Percentiles rank a stretch among this genome's conserved stretches.
Evolutionary conservation across 2,888 invertebrate species (phyloP).

Genomic region (Parasteatoda lunata): DNA sequence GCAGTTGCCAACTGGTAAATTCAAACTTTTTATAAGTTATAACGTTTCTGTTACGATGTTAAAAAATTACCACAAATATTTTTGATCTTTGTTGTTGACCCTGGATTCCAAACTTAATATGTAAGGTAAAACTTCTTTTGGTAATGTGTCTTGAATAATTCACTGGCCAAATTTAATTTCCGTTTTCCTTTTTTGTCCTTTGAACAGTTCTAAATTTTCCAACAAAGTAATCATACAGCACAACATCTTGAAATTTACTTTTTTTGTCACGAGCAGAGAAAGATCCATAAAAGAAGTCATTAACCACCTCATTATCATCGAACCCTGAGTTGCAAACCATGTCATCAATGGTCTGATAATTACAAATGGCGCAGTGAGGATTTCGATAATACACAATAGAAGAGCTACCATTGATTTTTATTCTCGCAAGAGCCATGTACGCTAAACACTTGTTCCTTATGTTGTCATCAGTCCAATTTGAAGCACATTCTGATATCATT

Average conservation of each 20-base stretch:
- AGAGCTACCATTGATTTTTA: not conserved
- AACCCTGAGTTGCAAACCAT: not conserved
- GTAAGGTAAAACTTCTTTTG: no score
- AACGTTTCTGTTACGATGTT: no score
- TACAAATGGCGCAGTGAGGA: constrained; percentile 47
- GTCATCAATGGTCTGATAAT: not conserved
- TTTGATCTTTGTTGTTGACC: no score
- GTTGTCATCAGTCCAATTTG: constrained; percentile 14
- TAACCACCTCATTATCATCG: not conserved
- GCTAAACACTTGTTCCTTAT: constrained; percentile 10
- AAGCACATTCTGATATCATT: constrained; percentile 17
- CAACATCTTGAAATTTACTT: not conserved
- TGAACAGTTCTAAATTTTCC: constrained; percentile 27
- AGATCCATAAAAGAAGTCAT: not conserved
- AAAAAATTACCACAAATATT: no score
- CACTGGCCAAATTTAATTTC: no score
- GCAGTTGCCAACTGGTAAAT: no score
- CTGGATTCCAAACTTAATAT: no score
- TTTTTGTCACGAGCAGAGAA: not conserved
- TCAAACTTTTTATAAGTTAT: no score
- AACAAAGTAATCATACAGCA: constrained; percentile 22
- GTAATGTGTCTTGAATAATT: no score
- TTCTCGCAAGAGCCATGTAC: constrained; percentile 14
- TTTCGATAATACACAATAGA: constrained; percentile 7
- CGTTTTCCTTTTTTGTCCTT: not conserved